Evolutionary conservation across 2,888 invertebrate genomes (phyloP).

Genomic region (Eupelmus urozonus): DNA sequence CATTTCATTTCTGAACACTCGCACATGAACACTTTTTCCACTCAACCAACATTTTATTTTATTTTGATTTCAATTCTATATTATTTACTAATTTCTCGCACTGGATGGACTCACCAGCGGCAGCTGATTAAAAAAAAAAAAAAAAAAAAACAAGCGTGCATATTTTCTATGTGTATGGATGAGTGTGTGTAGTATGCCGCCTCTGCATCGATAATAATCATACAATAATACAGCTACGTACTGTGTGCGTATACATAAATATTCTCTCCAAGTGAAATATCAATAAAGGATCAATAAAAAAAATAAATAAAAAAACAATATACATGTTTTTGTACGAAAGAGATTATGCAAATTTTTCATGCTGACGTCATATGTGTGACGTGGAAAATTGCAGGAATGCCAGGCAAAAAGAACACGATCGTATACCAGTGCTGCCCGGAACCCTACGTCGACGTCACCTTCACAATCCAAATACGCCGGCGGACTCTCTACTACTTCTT

Average conservation of each 20-base stretch:
- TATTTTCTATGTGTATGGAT: constrained; percentile 1
- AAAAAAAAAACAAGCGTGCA: not conserved
- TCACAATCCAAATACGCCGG: constrained; percentile 96
- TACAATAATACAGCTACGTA: not conserved
- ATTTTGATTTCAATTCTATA: no score
- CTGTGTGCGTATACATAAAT: not conserved
- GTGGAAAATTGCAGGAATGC: constrained; percentile 85
- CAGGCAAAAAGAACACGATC: constrained; percentile 93
- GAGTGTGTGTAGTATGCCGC: not conserved
- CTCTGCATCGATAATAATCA: no score
- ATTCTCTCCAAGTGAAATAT: not conserved
- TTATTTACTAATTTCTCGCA: not conserved
- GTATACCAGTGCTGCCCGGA: constrained; percentile 96
- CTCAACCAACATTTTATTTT: no score
- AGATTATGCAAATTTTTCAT: not conserved
- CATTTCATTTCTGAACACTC: no score
- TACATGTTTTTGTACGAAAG: not conserved
- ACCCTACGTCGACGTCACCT: constrained; percentile 96
- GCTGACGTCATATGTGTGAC: constrained; percentile 6
- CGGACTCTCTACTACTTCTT: constrained; percentile 99
- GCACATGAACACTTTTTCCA: no score
- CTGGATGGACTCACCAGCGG: not conserved
- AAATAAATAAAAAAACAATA: constrained; percentile 6
- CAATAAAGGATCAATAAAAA: not conserved
- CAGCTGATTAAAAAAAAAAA: not conserved